Conservation (phyloP, 2,888 invertebrate genomes). For the Drosophila meridiana region DNA sequence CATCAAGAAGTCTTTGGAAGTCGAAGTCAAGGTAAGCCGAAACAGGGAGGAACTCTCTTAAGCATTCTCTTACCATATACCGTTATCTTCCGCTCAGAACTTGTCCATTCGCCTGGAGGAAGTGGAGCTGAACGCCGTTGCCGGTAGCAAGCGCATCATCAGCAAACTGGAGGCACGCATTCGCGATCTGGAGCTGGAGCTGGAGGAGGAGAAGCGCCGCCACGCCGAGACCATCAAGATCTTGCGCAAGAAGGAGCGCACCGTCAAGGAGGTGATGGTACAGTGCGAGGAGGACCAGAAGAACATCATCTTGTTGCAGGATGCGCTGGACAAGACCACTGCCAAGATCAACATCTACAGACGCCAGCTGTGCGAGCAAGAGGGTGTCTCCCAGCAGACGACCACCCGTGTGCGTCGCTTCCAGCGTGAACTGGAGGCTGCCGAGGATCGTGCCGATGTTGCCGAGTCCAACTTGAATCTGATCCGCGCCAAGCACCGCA, state of each 20-base stretch:
- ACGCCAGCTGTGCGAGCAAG: constrained; percentile 97
- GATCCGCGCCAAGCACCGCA: constrained; percentile 99
- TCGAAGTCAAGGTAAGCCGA: constrained; percentile 92
- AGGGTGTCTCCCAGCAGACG: constrained; percentile 96
- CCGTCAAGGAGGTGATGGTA: constrained; percentile 97
- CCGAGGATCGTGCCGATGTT: constrained; percentile 97
- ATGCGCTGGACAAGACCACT: constrained; percentile 93
- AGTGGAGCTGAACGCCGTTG: constrained; percentile 98
- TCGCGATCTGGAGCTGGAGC: constrained; percentile 96
- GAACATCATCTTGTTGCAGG: constrained; percentile 96
- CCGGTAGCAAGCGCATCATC: constrained; percentile 98
- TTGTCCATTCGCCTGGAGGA: constrained; percentile 96
- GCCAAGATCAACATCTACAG: constrained; percentile 97
- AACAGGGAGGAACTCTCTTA: no score
- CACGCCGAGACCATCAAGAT: constrained; percentile 99
- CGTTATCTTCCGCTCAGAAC: constrained; percentile 86
- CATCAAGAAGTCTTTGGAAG: constrained; percentile 98
- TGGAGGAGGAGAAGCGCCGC: constrained; percentile 98
- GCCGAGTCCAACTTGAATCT: constrained; percentile 97
- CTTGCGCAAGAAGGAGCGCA: constrained; percentile 98
- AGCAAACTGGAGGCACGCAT: constrained; percentile 98
- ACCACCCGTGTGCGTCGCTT: constrained; percentile 98
- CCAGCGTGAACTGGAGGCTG: constrained; percentile 99
- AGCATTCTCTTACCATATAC: not conserved
- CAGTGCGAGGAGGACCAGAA: constrained; percentile 99